Conservation (phyloP, 2,113 vertebrate species). For the Myrmecophaga tridactyla region DNA sequence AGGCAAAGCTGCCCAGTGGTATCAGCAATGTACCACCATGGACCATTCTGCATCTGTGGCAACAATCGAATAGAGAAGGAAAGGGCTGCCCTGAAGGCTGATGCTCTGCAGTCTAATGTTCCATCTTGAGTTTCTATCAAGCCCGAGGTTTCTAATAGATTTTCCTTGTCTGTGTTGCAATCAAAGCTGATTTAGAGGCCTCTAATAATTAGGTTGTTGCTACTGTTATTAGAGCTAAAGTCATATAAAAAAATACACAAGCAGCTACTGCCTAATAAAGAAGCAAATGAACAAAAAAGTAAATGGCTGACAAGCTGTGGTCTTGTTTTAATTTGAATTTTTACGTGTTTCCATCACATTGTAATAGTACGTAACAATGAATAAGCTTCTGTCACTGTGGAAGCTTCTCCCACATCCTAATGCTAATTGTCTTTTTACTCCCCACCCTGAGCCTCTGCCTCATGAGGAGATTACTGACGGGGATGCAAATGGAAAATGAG, state of each 20-base stretch:
- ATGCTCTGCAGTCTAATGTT: not conserved
- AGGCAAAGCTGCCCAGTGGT: fast-evolving
- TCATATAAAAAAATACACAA: slow-evolving; percentile 71
- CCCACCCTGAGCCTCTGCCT: slow-evolving; percentile 40
- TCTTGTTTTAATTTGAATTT: slow-evolving; percentile 74
- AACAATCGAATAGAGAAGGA: not conserved
- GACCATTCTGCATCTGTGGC: not conserved
- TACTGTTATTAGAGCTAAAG: slow-evolving; percentile 67
- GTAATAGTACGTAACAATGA: slow-evolving; percentile 63
- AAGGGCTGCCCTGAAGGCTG: not conserved
- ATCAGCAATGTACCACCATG: not conserved
- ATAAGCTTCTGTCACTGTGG: slow-evolving; percentile 43
- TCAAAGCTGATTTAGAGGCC: slow-evolving; percentile 65
- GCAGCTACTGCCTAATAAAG: slow-evolving; percentile 74
- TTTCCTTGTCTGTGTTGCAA: slow-evolving; percentile 43
- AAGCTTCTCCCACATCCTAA: slow-evolving; percentile 69
- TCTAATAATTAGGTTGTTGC: slow-evolving; percentile 58
- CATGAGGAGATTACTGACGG: slow-evolving; percentile 39
- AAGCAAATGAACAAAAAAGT: slow-evolving; percentile 68
- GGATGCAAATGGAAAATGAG: slow-evolving; percentile 43
- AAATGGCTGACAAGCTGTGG: slow-evolving; percentile 66
- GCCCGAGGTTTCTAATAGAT: slow-evolving; percentile 14
- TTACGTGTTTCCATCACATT: slow-evolving; percentile 60
- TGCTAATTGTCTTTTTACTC: slow-evolving; percentile 73
- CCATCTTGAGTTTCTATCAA: not conserved